Evolutionary conservation across 64 coral and sea anemone genomes (phyloP).

Genomic region (Orbicella faveolata): DNA sequence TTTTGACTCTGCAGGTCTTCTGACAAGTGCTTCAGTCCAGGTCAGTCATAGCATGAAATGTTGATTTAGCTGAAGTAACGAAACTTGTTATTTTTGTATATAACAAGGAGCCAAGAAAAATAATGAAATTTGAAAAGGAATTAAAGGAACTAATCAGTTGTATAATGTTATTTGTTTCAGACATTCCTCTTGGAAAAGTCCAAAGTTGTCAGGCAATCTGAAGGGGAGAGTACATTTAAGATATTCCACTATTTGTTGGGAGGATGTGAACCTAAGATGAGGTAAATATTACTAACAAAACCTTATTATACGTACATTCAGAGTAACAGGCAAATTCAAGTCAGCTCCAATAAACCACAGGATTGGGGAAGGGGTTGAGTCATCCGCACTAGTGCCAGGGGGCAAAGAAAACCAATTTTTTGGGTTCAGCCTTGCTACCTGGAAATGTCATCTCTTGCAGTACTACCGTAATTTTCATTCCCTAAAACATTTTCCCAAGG

Average conservation of each 20-base stretch:
- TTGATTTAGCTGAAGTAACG: not conserved
- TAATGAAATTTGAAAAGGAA: not conserved
- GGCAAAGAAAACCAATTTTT: too few relatives aligned
- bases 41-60: constrained; percentile 10
- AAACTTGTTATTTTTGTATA: too few relatives aligned
- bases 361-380: too few relatives aligned
- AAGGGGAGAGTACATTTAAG: constrained; percentile 86
- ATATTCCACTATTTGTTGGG: constrained; percentile 89
- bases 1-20: constrained; percentile 81
- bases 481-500: too few relatives aligned
- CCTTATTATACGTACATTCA: not conserved
- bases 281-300: constrained; percentile 36
- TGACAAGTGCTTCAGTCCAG: constrained; percentile 88
- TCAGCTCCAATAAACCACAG: not conserved
- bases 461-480: too few relatives aligned
- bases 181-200: constrained; percentile 94
- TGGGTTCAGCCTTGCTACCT: too few relatives aligned
- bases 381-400: too few relatives aligned
- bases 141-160: not conserved
- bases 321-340: not conserved
- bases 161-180: constrained; percentile 29
- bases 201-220: constrained; percentile 80
- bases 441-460: too few relatives aligned
- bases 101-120: not conserved
- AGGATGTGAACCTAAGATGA: constrained; percentile 86